Evolutionary conservation across 2,888 invertebrate genomes (phyloP).

Genomic region (Zonitis immaculata): DNA sequence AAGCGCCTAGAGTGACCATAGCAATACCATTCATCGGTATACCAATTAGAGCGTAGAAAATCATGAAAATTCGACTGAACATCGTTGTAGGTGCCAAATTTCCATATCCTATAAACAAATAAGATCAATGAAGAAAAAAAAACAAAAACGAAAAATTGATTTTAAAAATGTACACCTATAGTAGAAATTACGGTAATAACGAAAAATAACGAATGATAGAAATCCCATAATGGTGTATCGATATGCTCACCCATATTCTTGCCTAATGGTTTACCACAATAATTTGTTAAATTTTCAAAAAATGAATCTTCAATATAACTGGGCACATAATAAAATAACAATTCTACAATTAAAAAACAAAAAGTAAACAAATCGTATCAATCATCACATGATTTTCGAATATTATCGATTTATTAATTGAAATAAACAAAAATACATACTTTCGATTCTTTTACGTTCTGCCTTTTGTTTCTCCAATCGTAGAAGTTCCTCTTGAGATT

Average conservation of each 20-base stretch:
- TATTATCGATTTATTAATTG: not conserved
- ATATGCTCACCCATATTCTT: constrained; percentile 59
- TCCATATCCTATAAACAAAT: constrained; percentile 66
- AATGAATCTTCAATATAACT: not conserved
- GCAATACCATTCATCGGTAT: constrained; percentile 79
- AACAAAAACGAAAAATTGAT: no score
- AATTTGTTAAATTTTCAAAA: constrained; percentile 59
- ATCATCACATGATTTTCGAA: not conserved
- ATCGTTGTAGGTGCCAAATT: constrained; percentile 82
- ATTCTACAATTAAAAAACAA: constrained; percentile 32
- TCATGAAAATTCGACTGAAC: constrained; percentile 77
- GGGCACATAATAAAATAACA: not conserved
- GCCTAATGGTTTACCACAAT: constrained; percentile 71
- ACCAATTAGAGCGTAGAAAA: constrained; percentile 81
- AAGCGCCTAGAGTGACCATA: constrained; percentile 77
- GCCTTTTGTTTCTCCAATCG: constrained; percentile 40
- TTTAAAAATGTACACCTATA: constrained; percentile 65
- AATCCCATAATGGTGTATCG: constrained; percentile 72
- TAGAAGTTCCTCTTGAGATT: constrained; percentile 61
- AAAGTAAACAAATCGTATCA: not conserved
- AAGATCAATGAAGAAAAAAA: no score
- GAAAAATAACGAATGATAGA: constrained; percentile 88
- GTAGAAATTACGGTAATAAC: constrained; percentile 89
- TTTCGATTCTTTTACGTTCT: constrained; percentile 55
- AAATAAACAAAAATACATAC: constrained; percentile 27